Conservation (phyloP, 2,888 invertebrate species). For the Chaetoderma sp. region DNA sequence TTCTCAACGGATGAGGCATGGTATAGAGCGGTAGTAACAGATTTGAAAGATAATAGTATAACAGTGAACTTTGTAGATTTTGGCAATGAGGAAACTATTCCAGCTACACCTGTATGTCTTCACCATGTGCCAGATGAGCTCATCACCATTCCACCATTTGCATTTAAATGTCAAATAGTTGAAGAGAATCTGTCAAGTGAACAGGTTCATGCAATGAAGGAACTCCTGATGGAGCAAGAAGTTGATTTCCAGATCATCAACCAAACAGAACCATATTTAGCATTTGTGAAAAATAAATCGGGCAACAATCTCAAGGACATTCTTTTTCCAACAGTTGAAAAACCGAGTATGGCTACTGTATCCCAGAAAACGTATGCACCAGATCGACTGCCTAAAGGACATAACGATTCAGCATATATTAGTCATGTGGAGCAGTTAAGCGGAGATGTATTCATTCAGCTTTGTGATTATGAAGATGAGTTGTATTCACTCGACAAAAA, state of each 20-base stretch:
- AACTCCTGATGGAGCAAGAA: neutral
- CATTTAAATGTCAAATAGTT: constrained; percentile 34
- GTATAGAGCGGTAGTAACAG: constrained; percentile 55
- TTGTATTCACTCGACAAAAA: constrained; percentile 39
- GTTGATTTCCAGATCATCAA: neutral
- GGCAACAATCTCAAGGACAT: too few species aligned
- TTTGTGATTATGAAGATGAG: constrained; percentile 35
- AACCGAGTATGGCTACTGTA: too few species aligned
- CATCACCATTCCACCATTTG: constrained; percentile 34
- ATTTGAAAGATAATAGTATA: neutral
- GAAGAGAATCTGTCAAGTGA: neutral
- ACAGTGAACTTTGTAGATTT: constrained; percentile 23
- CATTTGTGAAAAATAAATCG: too few species aligned
- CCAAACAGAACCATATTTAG: too few species aligned
- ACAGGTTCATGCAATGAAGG: neutral
- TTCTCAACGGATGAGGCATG: constrained; percentile 56
- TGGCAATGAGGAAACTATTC: constrained; percentile 22
- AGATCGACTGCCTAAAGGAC: too few species aligned
- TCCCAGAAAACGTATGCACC: too few species aligned
- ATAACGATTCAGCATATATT: constrained; percentile 32
- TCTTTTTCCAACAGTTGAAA: too few species aligned
- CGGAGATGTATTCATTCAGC: constrained; percentile 47
- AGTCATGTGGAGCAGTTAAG: constrained; percentile 42
- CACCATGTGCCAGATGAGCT: constrained; percentile 22
- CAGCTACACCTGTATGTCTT: neutral